These are phyloP conservation scores for Pteria penguin DNA, from an alignment of 2,888 invertebrate genomes.

Conservation along the genomic window DNA sequence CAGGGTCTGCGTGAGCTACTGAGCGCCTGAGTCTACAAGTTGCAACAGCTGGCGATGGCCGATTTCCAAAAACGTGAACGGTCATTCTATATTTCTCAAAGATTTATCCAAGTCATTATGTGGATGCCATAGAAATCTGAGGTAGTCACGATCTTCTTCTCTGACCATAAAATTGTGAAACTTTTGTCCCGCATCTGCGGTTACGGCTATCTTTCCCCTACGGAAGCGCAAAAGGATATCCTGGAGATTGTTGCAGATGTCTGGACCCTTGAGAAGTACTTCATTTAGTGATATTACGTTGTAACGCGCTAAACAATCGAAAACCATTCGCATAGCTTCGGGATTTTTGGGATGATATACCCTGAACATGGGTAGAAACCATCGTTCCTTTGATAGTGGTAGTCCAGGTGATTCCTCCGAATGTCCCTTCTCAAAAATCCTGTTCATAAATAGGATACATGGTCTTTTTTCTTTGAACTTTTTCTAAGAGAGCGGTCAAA, in stretches of 20 bases:
- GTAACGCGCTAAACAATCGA: conserved; percentile 4
- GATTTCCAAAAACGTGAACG: background rate
- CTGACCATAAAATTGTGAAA: background rate
- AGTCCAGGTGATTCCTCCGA: conserved; percentile 35
- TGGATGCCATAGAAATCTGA: background rate
- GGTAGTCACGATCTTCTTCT: background rate
- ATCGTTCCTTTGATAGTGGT: conserved; percentile 14
- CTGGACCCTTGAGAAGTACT: background rate
- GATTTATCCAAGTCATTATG: background rate
- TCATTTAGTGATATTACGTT: background rate
- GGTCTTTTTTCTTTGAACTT: background rate
- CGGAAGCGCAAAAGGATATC: conserved; percentile 15
- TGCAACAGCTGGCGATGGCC: background rate
- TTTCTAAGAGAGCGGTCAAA: background rate
- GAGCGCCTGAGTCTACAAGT: background rate
- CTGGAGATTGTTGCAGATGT: conserved; percentile 33
- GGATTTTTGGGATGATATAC: conserved; percentile 19
- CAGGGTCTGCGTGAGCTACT: background rate
- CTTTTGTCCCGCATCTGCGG: background rate
- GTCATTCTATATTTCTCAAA: background rate
- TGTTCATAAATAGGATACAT: conserved; percentile 37
- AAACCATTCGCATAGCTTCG: background rate
- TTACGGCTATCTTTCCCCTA: background rate
- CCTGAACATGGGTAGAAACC: conserved; percentile 44
- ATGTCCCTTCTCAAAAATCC: conserved; percentile 22